Evolutionary conservation across 2,888 invertebrate species (phyloP).

Genomic region (Crepidodera aurea): DNA sequence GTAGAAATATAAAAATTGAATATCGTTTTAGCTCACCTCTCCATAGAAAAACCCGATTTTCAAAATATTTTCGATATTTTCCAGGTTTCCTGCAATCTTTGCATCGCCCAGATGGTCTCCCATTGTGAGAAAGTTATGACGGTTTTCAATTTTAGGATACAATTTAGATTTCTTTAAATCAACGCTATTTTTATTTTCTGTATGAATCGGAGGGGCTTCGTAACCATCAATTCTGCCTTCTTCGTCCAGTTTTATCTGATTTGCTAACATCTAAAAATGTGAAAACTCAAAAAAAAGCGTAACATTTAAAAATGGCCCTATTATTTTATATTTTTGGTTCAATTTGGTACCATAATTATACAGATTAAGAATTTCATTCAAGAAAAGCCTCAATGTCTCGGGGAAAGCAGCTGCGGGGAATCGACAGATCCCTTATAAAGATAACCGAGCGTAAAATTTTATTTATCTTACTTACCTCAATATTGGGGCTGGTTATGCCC

Average conservation of each 20-base stretch:
- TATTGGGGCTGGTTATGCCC: slow-evolving; percentile 71
- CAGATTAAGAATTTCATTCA: too few relatives aligned
- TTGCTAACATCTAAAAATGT: slow-evolving; percentile 76
- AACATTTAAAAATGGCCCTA: not conserved
- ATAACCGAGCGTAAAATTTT: too few relatives aligned
- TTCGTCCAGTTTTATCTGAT: slow-evolving; percentile 78
- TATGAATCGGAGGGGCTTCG: slow-evolving; percentile 83
- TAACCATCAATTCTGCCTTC: slow-evolving; percentile 73
- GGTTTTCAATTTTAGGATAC: slow-evolving; percentile 72
- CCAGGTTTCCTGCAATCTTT: slow-evolving; percentile 88
- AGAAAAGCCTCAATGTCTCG: too few relatives aligned
- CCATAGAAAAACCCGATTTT: slow-evolving; percentile 78
- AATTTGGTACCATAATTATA: too few relatives aligned
- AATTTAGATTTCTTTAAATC: slow-evolving; percentile 81
- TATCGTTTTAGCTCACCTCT: too few relatives aligned
- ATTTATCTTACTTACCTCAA: slow-evolving; percentile 72
- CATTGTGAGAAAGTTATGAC: slow-evolving; percentile 87
- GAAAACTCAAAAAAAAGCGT: not conserved
- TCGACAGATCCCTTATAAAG: too few relatives aligned
- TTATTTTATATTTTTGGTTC: too few relatives aligned
- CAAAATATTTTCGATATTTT: slow-evolving; percentile 70
- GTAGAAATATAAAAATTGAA: too few relatives aligned
- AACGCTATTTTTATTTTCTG: slow-evolving; percentile 92
- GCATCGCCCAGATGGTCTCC: slow-evolving; percentile 94
- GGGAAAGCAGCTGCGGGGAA: too few relatives aligned